phyloP scores from a whole-genome alignment of 1,140 invertebrate species.

The Drosophila yakuba region DNA sequence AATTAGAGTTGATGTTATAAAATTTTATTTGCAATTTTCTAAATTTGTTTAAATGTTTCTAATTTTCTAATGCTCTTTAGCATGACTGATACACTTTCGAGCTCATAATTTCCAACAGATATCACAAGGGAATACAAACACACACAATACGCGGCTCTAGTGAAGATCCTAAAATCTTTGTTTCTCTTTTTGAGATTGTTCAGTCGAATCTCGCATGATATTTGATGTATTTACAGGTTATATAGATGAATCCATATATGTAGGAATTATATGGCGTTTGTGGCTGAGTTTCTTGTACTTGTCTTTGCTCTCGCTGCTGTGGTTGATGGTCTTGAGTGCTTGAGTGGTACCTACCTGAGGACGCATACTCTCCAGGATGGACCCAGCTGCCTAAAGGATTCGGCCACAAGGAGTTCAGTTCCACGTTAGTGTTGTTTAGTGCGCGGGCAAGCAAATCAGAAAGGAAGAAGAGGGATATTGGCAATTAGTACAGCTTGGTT shows the following conservation, averaged over 20 bases:
- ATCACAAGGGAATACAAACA: constrained; percentile 46
- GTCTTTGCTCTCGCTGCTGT: constrained; percentile 38
- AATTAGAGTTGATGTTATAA: constrained; percentile 61
- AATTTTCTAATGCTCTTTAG: constrained; percentile 30
- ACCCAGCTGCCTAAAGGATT: constrained; percentile 94
- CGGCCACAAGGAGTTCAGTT: neutral
- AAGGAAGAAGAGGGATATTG: constrained; percentile 6
- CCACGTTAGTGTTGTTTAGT: constrained; percentile 8
- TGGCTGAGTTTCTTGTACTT: constrained; percentile 57
- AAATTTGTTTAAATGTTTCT: constrained; percentile 7
- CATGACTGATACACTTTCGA: constrained; percentile 53
- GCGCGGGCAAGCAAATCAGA: constrained; percentile 12
- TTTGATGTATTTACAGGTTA: constrained; percentile 84
- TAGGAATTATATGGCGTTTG: constrained; percentile 75
- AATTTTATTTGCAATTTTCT: constrained; percentile 61
- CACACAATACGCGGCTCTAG: constrained; percentile 30
- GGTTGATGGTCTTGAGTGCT: constrained; percentile 51
- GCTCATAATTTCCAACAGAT: constrained; percentile 62
- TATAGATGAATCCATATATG: constrained; percentile 84
- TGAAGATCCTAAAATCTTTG: constrained; percentile 18
- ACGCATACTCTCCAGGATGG: constrained; percentile 99
- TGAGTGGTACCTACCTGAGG: constrained; percentile 92
- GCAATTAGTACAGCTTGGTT: constrained; percentile 14
- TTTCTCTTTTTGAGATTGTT: constrained; percentile 14
- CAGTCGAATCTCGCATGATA: constrained; percentile 76